Percentiles rank a stretch among this genome's conserved stretches.
Evolutionary conservation across 2,888 invertebrate genomes (phyloP).

Genomic region (Augiades crinisus): DNA sequence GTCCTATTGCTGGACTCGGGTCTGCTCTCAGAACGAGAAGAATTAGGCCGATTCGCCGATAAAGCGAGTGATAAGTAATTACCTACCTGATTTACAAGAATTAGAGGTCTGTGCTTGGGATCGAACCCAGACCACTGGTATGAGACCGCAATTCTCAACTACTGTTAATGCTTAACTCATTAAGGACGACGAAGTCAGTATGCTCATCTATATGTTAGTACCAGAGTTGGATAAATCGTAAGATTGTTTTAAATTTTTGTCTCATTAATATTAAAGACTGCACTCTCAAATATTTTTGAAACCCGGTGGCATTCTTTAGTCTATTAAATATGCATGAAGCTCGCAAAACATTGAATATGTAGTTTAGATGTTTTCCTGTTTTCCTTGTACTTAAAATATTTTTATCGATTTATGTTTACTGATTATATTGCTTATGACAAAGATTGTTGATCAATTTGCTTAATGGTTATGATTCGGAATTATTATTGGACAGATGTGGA

Average conservation of each 20-base stretch:
- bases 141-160: too few species aligned
- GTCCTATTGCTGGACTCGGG: too few species aligned
- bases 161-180: too few species aligned
- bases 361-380: conserved; percentile 9
- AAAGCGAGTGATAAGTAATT: too few species aligned
- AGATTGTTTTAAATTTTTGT: background rate
- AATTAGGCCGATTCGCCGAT: too few species aligned
- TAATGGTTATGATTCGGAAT: too few species aligned
- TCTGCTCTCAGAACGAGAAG: too few species aligned
- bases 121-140: too few species aligned
- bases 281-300: conserved; percentile 8
- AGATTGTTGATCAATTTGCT: too few species aligned
- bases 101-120: too few species aligned
- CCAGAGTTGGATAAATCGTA: background rate
- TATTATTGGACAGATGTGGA: too few species aligned
- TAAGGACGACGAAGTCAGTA: background rate
- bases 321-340: conserved; percentile 25
- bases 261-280: conserved; percentile 3
- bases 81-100: too few species aligned
- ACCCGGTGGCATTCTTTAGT: conserved; percentile 14
- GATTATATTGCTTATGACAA: background rate
- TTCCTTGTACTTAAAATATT: background rate
- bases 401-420: background rate
- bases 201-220: background rate
- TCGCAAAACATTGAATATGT: conserved; percentile 15